Base-by-base conservation (phyloP, 2,113 vertebrate species). In the Thalassoma bifasciatum region DNA sequence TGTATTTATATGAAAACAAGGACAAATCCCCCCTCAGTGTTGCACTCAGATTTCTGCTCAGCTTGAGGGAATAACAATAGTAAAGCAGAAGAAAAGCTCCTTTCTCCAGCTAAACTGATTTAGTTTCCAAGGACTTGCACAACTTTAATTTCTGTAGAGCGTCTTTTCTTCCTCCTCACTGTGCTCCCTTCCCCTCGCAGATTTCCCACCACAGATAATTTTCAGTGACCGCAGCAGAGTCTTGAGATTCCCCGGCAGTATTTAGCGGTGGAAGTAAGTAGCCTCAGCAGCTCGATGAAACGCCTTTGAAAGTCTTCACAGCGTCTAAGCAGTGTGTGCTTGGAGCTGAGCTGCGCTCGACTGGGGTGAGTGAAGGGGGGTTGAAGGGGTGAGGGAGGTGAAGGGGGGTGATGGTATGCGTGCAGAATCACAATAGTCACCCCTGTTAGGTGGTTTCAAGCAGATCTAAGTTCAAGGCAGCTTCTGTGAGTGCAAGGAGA, bases 341-440 rank as follows among this genome's bases (percentile, higher is more conserved):
- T 5, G 19, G 52, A 74, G 83, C 47, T 7, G 42, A 58, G 83
- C 77, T 50, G 72, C 61, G 36, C 77, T 82, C 38, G 12, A 68
- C 71, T 74, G 66, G 75, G 86, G 57, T 62, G 78, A 72, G n/a
- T n/a, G n/a, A n/a, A n/a, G n/a, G 71, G 52, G 69, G 79, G 80
- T 52, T 58, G 72, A 73, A 72, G 89, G 89, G 30, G 30, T 30
- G 30, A 30, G 30, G 30, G 30, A 3, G 30, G 30, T 6, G 30
- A 30, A 30, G 44, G 17, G 14, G 75, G 80, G 54, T 59, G 73
- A 74, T 75, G 89, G 89, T 83, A 93, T 91, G 92, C 77, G 71
- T 90, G 88, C 81, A 86, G 87, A 91, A 92, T 93, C 77, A 66
- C 66, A 89, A 89, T 88, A 52, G 88, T 89, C 89, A 88, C 85